These are phyloP conservation scores for Acromyrmex heyeri DNA, from an alignment of 1,140 invertebrate genomes.

Conservation along the genomic window DNA sequence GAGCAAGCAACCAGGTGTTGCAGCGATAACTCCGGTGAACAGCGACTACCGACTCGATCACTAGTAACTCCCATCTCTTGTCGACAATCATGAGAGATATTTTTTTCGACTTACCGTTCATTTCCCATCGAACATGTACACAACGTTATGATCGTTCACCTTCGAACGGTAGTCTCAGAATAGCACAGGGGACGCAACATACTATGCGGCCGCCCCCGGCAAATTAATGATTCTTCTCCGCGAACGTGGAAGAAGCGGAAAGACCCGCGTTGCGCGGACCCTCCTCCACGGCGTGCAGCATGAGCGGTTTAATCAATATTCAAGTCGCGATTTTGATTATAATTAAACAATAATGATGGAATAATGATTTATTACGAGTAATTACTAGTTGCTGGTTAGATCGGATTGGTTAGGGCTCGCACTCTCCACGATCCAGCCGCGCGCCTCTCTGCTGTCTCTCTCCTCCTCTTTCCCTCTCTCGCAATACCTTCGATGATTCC, in stretches of 20 bases:
- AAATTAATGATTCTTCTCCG: conserved; percentile 78
- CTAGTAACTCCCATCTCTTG: conserved; percentile 47
- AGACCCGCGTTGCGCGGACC: conserved; percentile 30
- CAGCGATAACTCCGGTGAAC: background rate
- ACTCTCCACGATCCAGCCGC: conserved; percentile 49
- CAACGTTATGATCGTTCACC: conserved; percentile 29
- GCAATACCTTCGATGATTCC: background rate
- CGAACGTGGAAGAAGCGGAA: conserved; percentile 69
- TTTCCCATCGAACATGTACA: background rate
- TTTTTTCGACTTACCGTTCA: background rate
- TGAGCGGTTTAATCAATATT: conserved; percentile 82
- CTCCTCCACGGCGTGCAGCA: conserved; percentile 67
- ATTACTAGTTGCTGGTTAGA: conserved; percentile 82
- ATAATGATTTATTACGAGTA: conserved; percentile 84
- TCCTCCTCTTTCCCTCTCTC: background rate
- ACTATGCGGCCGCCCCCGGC: conserved; percentile 34
- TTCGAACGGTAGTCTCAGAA: conserved; percentile 62
- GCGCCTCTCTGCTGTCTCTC: conserved; percentile 24
- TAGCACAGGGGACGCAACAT: conserved; percentile 48
- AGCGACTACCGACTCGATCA: background rate
- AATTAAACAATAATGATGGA: conserved; percentile 85
- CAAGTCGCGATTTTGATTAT: conserved; percentile 83
- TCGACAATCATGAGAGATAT: conserved; percentile 1
- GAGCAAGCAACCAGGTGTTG: background rate
- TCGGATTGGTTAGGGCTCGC: conserved; percentile 63